These are phyloP conservation scores for Drosophila nigromelanica DNA, from an alignment of 1,140 invertebrate species.

Conservation along the genomic window DNA sequence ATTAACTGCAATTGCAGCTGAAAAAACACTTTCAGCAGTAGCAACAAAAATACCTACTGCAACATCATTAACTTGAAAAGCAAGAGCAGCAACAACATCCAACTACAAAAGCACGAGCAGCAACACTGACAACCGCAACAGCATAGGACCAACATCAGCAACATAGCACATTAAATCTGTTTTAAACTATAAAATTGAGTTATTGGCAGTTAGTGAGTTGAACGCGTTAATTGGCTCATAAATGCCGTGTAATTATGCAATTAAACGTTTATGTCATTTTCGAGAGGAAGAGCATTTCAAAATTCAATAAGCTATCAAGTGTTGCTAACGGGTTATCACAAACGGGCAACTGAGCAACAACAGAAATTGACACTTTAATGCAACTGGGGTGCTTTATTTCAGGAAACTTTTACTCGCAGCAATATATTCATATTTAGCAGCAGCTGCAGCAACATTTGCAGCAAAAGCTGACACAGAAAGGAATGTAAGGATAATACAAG, in stretches of 20 bases:
- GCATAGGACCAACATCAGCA: background rate
- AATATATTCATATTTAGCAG: slow-evolving; percentile 71
- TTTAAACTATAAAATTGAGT: slow-evolving; percentile 20
- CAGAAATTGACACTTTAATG: slow-evolving; percentile 38
- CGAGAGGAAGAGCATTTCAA: background rate
- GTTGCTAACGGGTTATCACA: slow-evolving; percentile 1
- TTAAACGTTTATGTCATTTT: slow-evolving; percentile 11
- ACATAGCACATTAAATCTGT: background rate
- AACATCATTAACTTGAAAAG: background rate
- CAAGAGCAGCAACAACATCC: background rate
- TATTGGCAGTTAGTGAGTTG: background rate
- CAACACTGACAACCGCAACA: background rate
- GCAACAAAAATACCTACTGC: background rate
- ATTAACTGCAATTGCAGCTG: background rate
- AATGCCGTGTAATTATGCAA: slow-evolving; percentile 19
- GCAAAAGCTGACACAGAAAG: slow-evolving; percentile 25
- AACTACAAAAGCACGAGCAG: background rate
- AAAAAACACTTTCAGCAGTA: background rate
- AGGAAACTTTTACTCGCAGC: background rate
- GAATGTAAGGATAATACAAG: slow-evolving; percentile 5
- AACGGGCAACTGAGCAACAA: slow-evolving; percentile 1
- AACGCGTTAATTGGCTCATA: slow-evolving; percentile 28
- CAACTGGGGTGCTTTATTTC: slow-evolving; percentile 22
- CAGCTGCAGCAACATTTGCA: slow-evolving; percentile 50
- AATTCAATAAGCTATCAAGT: slow-evolving; percentile 19